Evolutionary conservation across 2,888 invertebrate species (phyloP).

Genomic region (Allacma fusca): DNA sequence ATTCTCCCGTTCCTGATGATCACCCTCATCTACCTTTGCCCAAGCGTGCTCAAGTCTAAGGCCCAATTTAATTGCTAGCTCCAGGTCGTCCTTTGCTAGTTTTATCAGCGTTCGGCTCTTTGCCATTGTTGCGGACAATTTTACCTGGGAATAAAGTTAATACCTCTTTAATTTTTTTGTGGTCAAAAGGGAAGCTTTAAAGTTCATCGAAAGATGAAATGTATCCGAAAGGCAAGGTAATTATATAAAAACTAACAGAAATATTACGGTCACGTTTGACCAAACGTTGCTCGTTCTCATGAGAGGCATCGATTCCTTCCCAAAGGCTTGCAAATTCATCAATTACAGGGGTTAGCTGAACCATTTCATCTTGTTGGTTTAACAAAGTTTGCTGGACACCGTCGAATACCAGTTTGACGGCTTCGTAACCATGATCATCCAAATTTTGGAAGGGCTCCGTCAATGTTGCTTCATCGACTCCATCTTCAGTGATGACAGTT

Average conservation of each 20-base stretch:
- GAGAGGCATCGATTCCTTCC: conserved; percentile 55
- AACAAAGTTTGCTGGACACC: conserved; percentile 27
- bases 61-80: conserved; percentile 48
- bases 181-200: too few relatives aligned
- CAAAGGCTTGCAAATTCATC: conserved; percentile 54
- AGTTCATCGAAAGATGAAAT: too few relatives aligned
- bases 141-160: conserved; percentile 46
- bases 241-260: conserved; percentile 53
- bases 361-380: conserved; percentile 30
- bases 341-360: conserved; percentile 45
- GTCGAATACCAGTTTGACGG: conserved; percentile 16
- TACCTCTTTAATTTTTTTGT: too few relatives aligned
- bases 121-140: conserved; percentile 32
- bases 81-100: conserved; percentile 57
- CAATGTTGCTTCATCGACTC: conserved; percentile 54
- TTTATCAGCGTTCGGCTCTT: conserved; percentile 45
- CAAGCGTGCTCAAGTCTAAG: conserved; percentile 52
- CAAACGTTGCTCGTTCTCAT: conserved; percentile 48
- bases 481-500: conserved; percentile 48
- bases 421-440: conserved; percentile 36
- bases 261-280: conserved; percentile 52
- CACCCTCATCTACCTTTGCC: conserved; percentile 53
- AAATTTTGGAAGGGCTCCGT: conserved; percentile 44
- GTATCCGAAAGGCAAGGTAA: too few relatives aligned
- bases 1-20: conserved; percentile 30